phyloP scores from a whole-genome alignment of 2,797 vertebrate species.

The Squalus acanthias region DNA sequence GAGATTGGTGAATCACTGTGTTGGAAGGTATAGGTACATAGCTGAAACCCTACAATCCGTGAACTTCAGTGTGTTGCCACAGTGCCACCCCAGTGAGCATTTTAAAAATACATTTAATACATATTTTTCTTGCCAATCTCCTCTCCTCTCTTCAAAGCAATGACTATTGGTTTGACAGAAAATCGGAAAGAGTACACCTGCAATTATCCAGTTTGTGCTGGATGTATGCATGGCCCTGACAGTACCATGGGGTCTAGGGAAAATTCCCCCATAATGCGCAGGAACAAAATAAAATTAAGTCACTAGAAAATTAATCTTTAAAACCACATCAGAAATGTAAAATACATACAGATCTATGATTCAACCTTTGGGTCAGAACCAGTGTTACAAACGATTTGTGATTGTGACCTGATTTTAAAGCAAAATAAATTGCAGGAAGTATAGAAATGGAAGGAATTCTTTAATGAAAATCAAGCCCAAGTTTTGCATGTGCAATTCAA shows the following conservation, averaged over 20 bases:
- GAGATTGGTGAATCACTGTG: neutral
- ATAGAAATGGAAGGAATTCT: neutral
- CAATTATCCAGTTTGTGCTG: neutral
- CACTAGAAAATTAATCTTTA: neutral
- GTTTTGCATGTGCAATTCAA: neutral
- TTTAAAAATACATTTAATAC: neutral
- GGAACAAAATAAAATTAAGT: neutral
- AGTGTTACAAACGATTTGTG: neutral
- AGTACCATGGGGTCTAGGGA: neutral
- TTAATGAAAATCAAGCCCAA: neutral
- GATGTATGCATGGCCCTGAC: neutral
- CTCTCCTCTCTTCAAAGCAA: neutral
- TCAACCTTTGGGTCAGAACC: neutral
- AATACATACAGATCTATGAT: neutral
- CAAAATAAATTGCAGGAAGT: neutral
- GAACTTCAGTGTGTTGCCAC: neutral
- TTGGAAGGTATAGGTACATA: neutral
- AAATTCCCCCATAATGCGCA: neutral
- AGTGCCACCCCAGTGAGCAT: neutral
- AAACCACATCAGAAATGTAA: neutral
- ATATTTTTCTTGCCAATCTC: neutral
- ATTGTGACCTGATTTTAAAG: neutral
- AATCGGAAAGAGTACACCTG: neutral
- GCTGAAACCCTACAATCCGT: neutral
- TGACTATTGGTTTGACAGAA: neutral